These are phyloP conservation scores for Megalonaias nervosa DNA, from an alignment of 1,140 invertebrate species.

Conservation along the genomic window DNA sequence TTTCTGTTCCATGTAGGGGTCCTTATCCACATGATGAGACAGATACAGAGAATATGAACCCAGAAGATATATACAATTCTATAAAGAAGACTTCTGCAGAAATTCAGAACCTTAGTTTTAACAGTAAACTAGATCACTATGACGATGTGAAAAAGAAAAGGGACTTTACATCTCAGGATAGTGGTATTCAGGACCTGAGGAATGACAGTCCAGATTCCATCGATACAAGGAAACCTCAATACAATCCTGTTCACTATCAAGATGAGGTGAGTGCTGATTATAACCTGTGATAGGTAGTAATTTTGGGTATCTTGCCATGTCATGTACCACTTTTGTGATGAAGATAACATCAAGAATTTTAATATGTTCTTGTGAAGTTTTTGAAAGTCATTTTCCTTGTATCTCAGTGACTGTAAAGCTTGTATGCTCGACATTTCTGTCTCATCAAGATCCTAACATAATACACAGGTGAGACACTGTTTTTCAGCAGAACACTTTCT, in stretches of 20 bases:
- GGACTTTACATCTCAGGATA: constrained; percentile 89
- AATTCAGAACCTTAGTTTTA: constrained; percentile 91
- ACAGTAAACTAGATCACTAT: constrained; percentile 71
- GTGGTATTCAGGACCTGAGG: constrained; percentile 83
- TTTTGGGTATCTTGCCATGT: background rate
- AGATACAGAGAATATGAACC: constrained; percentile 81
- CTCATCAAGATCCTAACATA: no score
- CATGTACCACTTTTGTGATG: background rate
- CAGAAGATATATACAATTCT: constrained; percentile 87
- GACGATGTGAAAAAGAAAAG: constrained; percentile 74
- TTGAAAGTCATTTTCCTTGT: no score
- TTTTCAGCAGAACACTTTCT: no score
- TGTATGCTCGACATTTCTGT: no score
- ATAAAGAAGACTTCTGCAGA: constrained; percentile 92
- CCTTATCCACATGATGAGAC: constrained; percentile 65
- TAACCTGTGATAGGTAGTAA: background rate
- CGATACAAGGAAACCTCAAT: constrained; percentile 49
- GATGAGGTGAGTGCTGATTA: constrained; percentile 51
- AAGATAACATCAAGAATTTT: background rate
- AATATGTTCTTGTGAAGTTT: no score
- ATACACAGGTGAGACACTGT: no score
- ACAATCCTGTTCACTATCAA: constrained; percentile 64
- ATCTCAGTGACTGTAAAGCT: no score
- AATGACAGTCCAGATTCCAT: constrained; percentile 72
- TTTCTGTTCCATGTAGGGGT: constrained; percentile 31